Conservation (phyloP, 2,797 vertebrate species). For the Arnoldichthys spilopterus region DNA sequence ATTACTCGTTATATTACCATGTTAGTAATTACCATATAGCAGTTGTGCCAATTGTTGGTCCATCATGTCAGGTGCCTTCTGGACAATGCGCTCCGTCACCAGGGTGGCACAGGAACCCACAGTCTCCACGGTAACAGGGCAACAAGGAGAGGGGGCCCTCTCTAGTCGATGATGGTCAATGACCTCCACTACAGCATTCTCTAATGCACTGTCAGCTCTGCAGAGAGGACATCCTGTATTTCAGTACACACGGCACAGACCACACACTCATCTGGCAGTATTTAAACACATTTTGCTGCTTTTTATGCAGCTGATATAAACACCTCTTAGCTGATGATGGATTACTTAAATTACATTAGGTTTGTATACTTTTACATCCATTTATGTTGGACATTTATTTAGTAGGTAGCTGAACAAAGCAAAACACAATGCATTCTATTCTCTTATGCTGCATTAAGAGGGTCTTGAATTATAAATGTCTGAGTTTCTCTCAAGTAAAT, state of each 20-base stretch:
- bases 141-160: slow-evolving; percentile 67
- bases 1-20: neutral
- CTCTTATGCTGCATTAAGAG: too few relatives aligned
- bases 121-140: slow-evolving; percentile 77
- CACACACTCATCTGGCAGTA: neutral
- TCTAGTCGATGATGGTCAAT: slow-evolving; percentile 88
- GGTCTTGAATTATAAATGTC: too few relatives aligned
- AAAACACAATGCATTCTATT: too few relatives aligned
- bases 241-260: neutral
- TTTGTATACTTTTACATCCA: neutral
- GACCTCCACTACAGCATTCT: slow-evolving; percentile 84
- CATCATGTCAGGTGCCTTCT: slow-evolving; percentile 81
- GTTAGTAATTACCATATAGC: slow-evolving; percentile 81
- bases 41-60: slow-evolving; percentile 82
- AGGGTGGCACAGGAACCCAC: slow-evolving; percentile 92
- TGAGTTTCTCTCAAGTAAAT: too few relatives aligned
- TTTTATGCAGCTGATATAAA: neutral
- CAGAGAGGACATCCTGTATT: neutral
- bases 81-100: slow-evolving; percentile 85
- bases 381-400: too few relatives aligned
- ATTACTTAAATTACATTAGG: neutral
- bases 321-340: neutral
- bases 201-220: slow-evolving; percentile 83
- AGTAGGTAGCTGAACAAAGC: too few relatives aligned
- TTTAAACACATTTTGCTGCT: too few relatives aligned